Evolutionary conservation across 30 jellyfish, hydroid and myxozoan species (phyloP).

Genomic region (Turritopsis rubra): DNA sequence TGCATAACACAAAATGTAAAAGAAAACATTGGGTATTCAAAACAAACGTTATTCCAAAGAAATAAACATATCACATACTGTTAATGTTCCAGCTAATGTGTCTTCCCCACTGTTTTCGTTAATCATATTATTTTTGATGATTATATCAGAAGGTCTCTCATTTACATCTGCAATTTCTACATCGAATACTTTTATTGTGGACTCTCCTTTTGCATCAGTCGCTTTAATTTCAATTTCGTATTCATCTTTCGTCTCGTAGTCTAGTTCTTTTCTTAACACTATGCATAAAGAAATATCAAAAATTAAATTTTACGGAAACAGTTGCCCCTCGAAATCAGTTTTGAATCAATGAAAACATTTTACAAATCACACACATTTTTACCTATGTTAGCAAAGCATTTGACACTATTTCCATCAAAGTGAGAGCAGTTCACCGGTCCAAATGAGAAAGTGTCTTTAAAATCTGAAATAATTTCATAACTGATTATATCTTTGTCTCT

Average conservation of each 20-base stretch:
- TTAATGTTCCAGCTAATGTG: constrained; percentile 38
- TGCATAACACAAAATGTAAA: background rate
- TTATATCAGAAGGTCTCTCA: constrained; percentile 68
- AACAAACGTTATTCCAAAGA: too few relatives aligned
- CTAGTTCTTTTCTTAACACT: constrained; percentile 38
- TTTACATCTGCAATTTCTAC: constrained; percentile 54
- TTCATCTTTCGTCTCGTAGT: constrained; percentile 45
- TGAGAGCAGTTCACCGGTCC: constrained; percentile 17
- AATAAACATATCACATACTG: constrained; percentile 37
- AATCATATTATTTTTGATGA: constrained; percentile 22
- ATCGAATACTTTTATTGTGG: constrained; percentile 30
- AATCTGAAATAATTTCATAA: constrained; percentile 28
- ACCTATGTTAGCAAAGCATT: constrained; percentile 18
- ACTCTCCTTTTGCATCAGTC: constrained; percentile 67
- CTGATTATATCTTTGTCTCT: constrained; percentile 33
- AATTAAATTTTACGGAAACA: background rate
- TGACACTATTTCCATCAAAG: background rate
- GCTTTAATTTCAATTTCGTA: constrained; percentile 44
- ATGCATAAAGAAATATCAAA: too few relatives aligned
- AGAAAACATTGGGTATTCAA: too few relatives aligned
- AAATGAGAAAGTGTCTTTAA: constrained; percentile 40
- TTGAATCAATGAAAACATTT: background rate
- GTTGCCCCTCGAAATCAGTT: too few relatives aligned
- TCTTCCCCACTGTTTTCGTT: constrained; percentile 59
- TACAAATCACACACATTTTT: background rate